A percentile compares a stretch with the other conserved stretches of the same genome.
phyloP scores from a whole-genome alignment of 1,140 invertebrate species.

The Brachystomella parvula region DNA sequence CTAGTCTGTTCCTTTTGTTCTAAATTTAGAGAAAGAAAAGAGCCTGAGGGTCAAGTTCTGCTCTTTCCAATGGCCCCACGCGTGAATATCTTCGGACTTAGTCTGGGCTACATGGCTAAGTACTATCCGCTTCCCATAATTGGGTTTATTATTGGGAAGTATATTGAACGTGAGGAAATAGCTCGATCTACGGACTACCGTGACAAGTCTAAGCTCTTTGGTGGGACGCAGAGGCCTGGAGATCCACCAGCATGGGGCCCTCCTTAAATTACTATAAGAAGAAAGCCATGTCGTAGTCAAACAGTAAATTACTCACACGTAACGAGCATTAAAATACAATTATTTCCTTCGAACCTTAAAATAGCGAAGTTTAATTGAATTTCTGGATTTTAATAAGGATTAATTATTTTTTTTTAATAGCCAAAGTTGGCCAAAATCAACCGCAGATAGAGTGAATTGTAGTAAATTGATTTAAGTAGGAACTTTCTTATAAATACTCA shows the following conservation, averaged over 20 bases:
- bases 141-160: conserved; percentile 47
- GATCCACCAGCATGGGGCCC: conserved; percentile 58
- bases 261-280: too few species aligned
- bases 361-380: too few species aligned
- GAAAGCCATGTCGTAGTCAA: too few species aligned
- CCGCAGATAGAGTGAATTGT: too few species aligned
- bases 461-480: too few species aligned
- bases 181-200: conserved; percentile 59
- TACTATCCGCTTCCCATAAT: conserved; percentile 39
- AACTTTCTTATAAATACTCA: too few species aligned
- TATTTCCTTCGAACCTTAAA: too few species aligned
- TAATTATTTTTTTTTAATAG: too few species aligned
- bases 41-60: conserved; percentile 1
- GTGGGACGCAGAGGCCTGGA: conserved; percentile 53
- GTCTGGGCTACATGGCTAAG: neutral
- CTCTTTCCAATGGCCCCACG: neutral
- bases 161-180: conserved; percentile 58
- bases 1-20: neutral
- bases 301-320: too few species aligned
- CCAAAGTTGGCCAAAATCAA: too few species aligned
- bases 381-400: too few species aligned
- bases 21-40: conserved; percentile 13
- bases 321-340: too few species aligned
- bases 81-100: neutral
- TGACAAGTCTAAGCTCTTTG: conserved; percentile 68